These are phyloP conservation scores for Augochlorella aurata DNA, from an alignment of 2,888 invertebrate genomes.

Conservation along the genomic window DNA sequence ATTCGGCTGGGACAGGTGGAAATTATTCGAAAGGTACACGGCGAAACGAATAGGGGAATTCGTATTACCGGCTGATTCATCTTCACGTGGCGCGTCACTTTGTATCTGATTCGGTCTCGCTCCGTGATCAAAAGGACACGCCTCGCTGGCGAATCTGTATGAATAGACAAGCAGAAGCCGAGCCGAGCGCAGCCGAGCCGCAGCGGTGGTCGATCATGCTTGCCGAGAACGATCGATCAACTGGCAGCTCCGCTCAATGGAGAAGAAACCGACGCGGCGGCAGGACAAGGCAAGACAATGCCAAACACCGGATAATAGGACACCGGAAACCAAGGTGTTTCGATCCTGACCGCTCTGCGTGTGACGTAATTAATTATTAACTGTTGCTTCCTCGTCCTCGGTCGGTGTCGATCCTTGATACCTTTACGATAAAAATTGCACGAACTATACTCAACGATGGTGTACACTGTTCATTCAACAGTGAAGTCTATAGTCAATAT, in stretches of 20 bases:
- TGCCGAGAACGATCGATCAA: conserved; percentile 1
- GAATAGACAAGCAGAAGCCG: conserved; percentile 19
- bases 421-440: no score
- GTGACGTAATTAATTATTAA: no score
- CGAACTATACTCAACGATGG: no score
- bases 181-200: no score
- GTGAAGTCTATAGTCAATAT: no score
- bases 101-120: conserved; percentile 13
- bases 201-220: background rate
- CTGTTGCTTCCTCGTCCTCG: no score
- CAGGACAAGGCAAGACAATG: background rate
- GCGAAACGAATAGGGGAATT: no score
- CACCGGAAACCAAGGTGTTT: no score
- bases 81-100: background rate
- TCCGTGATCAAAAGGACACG: conserved; percentile 22
- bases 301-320: background rate
- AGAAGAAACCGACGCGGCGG: background rate
- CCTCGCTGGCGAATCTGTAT: background rate
- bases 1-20: background rate
- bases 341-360: no score
- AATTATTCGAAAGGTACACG: background rate
- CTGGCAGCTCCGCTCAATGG: background rate
- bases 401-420: no score
- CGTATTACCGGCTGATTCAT: no score
- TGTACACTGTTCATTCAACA: no score